A percentile compares a stretch with the other conserved stretches of the same genome.
These are phyloP conservation scores for Cyphomyrus discorhynchus DNA, from an alignment of 2,113 vertebrate genomes.

Conservation along the genomic window DNA sequence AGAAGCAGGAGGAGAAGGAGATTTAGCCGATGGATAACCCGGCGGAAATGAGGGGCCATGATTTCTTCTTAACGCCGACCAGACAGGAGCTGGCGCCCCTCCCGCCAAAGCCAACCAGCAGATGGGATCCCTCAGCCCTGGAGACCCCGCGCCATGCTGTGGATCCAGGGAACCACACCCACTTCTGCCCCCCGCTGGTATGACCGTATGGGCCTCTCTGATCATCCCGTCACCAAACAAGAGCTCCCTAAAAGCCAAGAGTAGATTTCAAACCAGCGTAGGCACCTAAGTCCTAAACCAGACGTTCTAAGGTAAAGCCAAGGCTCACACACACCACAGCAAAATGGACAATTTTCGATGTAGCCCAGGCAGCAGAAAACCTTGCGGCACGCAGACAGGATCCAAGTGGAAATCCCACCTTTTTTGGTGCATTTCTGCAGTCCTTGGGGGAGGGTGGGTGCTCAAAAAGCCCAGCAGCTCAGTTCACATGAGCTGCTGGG, in stretches of 20 bases:
- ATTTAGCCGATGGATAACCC: background rate
- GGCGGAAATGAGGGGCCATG: background rate
- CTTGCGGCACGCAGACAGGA: background rate
- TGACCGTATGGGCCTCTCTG: background rate
- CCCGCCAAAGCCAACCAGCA: background rate
- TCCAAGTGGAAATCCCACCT: background rate
- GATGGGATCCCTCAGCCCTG: background rate
- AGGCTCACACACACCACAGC: background rate
- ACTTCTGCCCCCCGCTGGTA: background rate
- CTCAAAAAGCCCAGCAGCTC: background rate
- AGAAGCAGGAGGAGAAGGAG: background rate
- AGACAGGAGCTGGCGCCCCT: background rate
- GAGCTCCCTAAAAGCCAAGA: background rate
- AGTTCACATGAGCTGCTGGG: background rate
- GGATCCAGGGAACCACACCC: background rate
- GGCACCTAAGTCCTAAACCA: background rate
- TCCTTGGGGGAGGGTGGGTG: background rate
- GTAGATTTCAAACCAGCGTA: background rate
- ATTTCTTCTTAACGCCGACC: background rate
- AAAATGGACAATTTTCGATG: background rate
- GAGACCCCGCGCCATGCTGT: background rate
- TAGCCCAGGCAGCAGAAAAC: background rate
- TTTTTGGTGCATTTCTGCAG: background rate
- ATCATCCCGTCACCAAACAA: background rate
- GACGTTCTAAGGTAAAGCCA: background rate